A percentile compares a stretch with the other conserved stretches of the same genome.
These are phyloP conservation scores for Cyrtonyx montezumae DNA, from an alignment of 2,113 vertebrate genomes.

Conservation along the genomic window DNA sequence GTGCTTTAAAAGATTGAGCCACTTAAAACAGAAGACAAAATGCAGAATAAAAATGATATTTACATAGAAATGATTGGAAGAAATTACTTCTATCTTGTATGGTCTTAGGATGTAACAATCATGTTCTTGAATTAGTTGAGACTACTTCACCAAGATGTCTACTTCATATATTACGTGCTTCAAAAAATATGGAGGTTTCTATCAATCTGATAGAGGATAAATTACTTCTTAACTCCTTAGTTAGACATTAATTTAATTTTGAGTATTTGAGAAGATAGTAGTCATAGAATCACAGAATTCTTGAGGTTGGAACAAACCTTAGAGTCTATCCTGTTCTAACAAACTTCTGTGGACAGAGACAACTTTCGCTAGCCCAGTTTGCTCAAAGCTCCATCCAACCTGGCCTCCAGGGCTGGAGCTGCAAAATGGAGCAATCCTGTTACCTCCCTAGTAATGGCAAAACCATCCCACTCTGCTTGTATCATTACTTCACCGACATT, in stretches of 20 bases:
- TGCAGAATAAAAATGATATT: background rate
- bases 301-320: background rate
- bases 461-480: background rate
- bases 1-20: background rate
- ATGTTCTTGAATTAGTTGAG: background rate
- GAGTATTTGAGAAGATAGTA: background rate
- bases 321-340: background rate
- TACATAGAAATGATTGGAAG: background rate
- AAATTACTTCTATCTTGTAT: background rate
- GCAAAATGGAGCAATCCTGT: background rate
- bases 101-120: background rate
- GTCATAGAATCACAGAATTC: background rate
- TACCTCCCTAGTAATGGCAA: background rate
- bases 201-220: background rate
- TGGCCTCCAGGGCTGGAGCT: background rate
- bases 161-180: background rate
- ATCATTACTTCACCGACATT: background rate
- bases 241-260: background rate
- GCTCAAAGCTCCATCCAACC: background rate
- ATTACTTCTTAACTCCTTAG: background rate
- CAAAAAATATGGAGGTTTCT: background rate
- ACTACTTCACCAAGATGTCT: background rate
- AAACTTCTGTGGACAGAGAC: background rate
- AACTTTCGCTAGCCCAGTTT: background rate
- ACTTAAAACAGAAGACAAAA: background rate